Evolutionary conservation across 2,888 invertebrate genomes (phyloP), one percentile per base, ranked within the genome.

Genomic region (Pseudococcus longispinus): DNA sequence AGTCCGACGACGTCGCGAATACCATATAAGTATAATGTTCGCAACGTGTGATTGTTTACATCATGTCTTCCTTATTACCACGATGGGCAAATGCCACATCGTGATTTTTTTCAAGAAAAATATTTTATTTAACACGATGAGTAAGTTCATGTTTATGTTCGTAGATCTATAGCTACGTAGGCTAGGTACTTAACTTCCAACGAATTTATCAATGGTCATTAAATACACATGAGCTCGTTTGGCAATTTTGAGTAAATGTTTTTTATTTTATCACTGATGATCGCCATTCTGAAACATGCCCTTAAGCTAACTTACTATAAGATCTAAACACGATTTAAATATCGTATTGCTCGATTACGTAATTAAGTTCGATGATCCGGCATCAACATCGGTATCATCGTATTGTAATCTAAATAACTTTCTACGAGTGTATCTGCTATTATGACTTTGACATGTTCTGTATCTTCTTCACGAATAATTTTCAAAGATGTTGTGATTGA

Each of bases 381-480:
- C 26, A 18, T 55, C 23, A 15, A 26, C 26, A 26, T 65, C 26
- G 23, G 26, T 13, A 18, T 55, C 23, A 15, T 65, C 26, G 65
- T 65, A 65, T 65, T 65, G 65, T 65, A 65, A 26, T 65, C 26
- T 26, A n/a, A 65, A 26, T 65, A 65, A 65, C 65, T 65, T 65
- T 65, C 65, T 65, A 65, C 11, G 26, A 26, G 23, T 65, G 13
- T 23, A 65, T 37, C n/a, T n/a, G n/a, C n/a, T n/a, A n/a, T n/a
- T n/a, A n/a, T n/a, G n/a, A n/a, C n/a, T n/a, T n/a, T 20, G 65
- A 26, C 65, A 26, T 13, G 26, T 65, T 65, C 65, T 11, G 23
- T 26, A 26, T 65, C 65, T 23, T 65, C 26, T 65, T 26, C 26
- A 26, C 26, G 65, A 65, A 26, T 65, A 55, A 11, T 46, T n/a